Conservation (phyloP, 2,888 invertebrate genomes). For the Anorthoa munda region DNA sequence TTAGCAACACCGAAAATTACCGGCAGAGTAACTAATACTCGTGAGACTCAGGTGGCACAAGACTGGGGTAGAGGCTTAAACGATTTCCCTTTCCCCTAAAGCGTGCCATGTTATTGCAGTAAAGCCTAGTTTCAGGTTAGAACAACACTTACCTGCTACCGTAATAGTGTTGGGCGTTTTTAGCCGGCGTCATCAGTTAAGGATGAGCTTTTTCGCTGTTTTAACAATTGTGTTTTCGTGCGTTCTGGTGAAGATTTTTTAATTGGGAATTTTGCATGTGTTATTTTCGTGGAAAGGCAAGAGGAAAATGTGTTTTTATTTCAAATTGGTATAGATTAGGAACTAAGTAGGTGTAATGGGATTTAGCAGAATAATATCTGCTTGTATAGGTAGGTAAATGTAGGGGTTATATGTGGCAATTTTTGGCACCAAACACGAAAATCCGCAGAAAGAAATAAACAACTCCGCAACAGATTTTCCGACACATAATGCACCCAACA, state of each 20-base stretch:
- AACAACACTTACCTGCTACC: constrained; percentile 67
- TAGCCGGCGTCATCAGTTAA: constrained; percentile 58
- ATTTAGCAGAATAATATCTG: neutral
- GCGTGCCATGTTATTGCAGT: constrained; percentile 76
- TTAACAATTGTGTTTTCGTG: constrained; percentile 44
- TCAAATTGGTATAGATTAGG: neutral
- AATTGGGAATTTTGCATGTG: constrained; percentile 10
- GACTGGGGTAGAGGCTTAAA: constrained; percentile 82
- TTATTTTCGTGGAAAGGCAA: neutral
- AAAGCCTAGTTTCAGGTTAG: constrained; percentile 79
- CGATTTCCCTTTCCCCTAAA: constrained; percentile 79
- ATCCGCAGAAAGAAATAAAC: constrained; percentile 4
- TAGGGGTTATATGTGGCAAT: no score
- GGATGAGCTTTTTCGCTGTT: constrained; percentile 51
- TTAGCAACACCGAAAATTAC: constrained; percentile 78
- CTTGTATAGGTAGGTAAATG: neutral
- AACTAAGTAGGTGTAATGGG: neutral
- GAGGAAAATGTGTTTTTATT: neutral
- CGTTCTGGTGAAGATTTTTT: constrained; percentile 33
- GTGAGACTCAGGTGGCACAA: constrained; percentile 82
- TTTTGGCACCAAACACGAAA: neutral
- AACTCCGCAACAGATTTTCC: constrained; percentile 7
- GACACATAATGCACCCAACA: constrained; percentile 23
- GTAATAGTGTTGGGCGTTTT: constrained; percentile 64
- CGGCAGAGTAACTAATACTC: constrained; percentile 71